A percentile compares a stretch with the other conserved stretches of the same genome.
Evolutionary conservation across 92 coral and sea anemone species (phyloP).

Genomic region (Palythoa grandis): DNA sequence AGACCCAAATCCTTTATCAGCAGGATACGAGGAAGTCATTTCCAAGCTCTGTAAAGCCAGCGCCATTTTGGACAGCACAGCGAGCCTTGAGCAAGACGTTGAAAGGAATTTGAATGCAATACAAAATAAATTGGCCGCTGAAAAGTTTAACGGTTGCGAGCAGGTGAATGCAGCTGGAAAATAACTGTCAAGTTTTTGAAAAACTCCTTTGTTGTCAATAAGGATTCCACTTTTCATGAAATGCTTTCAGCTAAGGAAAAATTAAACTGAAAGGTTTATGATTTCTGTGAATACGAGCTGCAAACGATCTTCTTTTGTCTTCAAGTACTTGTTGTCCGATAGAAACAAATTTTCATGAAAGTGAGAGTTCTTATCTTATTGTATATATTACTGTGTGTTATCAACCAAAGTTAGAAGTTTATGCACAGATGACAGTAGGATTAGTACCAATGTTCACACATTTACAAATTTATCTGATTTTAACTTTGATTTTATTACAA

Average conservation of each 20-base stretch:
- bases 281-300: neutral
- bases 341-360: neutral
- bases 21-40: slow-evolving; percentile 70
- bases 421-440: neutral
- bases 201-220: too few relatives aligned
- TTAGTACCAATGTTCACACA: neutral
- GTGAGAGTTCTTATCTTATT: neutral
- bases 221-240: neutral
- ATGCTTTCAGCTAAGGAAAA: neutral
- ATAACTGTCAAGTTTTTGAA: neutral
- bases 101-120: slow-evolving; percentile 62
- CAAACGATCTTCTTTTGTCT: neutral
- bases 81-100: slow-evolving; percentile 68
- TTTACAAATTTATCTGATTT: neutral
- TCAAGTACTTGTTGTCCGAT: neutral
- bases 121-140: slow-evolving; percentile 48
- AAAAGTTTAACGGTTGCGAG: neutral
- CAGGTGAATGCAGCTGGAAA: slow-evolving; percentile 12
- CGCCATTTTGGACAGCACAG: slow-evolving; percentile 69
- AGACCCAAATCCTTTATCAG: neutral
- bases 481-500: neutral
- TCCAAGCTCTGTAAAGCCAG: slow-evolving; percentile 66
- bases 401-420: neutral
- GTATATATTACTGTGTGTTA: neutral
- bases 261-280: neutral